phyloP scores from a whole-genome alignment of 1,140 invertebrate genomes.

The Zaprionus nigranus region DNA sequence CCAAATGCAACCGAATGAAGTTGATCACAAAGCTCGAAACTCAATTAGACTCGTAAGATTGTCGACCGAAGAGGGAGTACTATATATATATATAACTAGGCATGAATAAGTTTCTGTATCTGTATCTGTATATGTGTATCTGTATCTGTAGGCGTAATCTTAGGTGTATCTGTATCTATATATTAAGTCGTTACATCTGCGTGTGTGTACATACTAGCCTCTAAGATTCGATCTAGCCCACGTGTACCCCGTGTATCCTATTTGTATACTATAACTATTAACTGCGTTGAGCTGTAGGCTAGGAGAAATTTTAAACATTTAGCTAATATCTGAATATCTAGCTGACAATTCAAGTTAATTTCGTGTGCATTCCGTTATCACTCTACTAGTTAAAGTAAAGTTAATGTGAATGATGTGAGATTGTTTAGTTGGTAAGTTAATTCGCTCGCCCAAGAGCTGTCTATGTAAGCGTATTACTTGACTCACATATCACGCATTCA shows the following conservation, averaged over 20 bases:
- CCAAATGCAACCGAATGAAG: slow-evolving; percentile 60
- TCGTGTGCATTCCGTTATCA: slow-evolving; percentile 9
- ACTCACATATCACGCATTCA: slow-evolving; percentile 43
- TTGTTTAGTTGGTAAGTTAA: slow-evolving; percentile 24
- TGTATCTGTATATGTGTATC: neutral
- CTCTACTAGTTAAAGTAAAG: slow-evolving; percentile 1
- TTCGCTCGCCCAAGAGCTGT: slow-evolving; percentile 12
- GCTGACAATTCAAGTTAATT: slow-evolving; percentile 31
- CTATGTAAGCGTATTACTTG: slow-evolving; percentile 22
- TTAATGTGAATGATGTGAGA: slow-evolving; percentile 20
- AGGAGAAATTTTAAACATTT: slow-evolving; percentile 69
- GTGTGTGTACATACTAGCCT: slow-evolving; percentile 54
- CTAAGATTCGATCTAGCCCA: slow-evolving; percentile 34
- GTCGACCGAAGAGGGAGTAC: slow-evolving; percentile 12
- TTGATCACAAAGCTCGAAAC: slow-evolving; percentile 58
- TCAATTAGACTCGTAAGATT: slow-evolving; percentile 64
- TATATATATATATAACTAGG: neutral
- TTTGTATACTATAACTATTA: slow-evolving; percentile 23
- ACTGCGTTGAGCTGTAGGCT: slow-evolving; percentile 52
- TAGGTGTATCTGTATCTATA: slow-evolving; percentile 2
- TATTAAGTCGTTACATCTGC: slow-evolving; percentile 17
- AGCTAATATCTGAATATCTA: slow-evolving; percentile 37
- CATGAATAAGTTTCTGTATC: neutral
- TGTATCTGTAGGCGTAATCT: slow-evolving; percentile 1
- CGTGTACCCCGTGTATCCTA: slow-evolving; percentile 18